These are phyloP conservation scores for Pegoplata infirma DNA, from an alignment of 2,888 invertebrate species.

Conservation along the genomic window DNA sequence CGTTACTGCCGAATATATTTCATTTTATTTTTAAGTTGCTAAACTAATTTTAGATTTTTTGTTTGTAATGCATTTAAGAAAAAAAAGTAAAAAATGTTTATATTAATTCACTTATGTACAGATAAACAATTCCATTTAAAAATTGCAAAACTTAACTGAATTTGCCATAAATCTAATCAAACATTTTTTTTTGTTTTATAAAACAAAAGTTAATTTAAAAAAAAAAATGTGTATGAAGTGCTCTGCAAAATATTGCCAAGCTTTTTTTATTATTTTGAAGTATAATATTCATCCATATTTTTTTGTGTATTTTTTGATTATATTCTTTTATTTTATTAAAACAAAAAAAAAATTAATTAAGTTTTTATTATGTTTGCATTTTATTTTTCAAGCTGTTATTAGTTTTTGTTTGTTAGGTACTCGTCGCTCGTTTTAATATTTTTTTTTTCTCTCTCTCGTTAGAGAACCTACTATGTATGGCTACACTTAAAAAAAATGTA, in stretches of 20 bases:
- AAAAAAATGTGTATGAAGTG: background rate
- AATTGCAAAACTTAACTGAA: too few relatives aligned
- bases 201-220: background rate
- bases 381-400: slow-evolving; percentile 45
- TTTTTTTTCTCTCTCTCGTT: too few relatives aligned
- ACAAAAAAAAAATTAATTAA: slow-evolving; percentile 73
- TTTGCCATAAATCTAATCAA: too few relatives aligned
- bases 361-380: slow-evolving; percentile 71
- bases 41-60: too few relatives aligned
- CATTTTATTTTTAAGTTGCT: too few relatives aligned
- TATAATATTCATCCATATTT: slow-evolving; percentile 3
- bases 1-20: too few relatives aligned
- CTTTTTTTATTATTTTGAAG: slow-evolving; percentile 10
- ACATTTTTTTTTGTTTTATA: background rate
- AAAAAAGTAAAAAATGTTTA: too few relatives aligned
- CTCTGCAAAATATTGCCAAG: background rate
- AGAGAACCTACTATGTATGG: too few relatives aligned
- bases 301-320: background rate
- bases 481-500: too few relatives aligned
- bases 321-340: slow-evolving; percentile 65
- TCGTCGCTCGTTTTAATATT: background rate
- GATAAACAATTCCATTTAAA: too few relatives aligned
- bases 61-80: too few relatives aligned
- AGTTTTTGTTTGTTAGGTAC: slow-evolving; percentile 41
- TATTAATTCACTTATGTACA: too few relatives aligned